phyloP scores from a whole-genome alignment of 2,113 vertebrate genomes.

The Chloebia gouldiae region DNA sequence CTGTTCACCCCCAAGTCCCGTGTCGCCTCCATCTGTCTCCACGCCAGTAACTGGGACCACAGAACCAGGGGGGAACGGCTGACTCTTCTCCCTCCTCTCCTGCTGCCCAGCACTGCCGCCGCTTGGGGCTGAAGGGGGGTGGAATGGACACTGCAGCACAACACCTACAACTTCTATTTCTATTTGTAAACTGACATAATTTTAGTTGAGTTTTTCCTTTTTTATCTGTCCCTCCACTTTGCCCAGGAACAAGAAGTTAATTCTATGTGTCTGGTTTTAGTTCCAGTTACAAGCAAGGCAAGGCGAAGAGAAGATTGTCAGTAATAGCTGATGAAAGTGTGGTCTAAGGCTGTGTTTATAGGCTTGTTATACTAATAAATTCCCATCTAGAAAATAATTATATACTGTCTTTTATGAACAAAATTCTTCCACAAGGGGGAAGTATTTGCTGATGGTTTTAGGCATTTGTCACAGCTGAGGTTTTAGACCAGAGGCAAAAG shows the following conservation, averaged over 20 bases:
- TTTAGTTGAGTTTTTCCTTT: background rate
- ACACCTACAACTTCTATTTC: background rate
- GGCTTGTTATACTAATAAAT: background rate
- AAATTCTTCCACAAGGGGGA: slow-evolving; percentile 20
- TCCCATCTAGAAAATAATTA: background rate
- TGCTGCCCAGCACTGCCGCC: too few relatives aligned
- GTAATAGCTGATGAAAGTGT: background rate
- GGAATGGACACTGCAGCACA: too few relatives aligned
- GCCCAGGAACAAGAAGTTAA: background rate
- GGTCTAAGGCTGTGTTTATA: background rate
- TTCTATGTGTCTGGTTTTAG: background rate
- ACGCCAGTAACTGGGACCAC: too few relatives aligned
- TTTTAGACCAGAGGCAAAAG: background rate
- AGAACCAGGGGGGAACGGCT: too few relatives aligned
- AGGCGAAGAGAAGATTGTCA: background rate
- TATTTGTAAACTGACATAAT: background rate
- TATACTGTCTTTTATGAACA: background rate
- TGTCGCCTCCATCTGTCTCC: too few relatives aligned
- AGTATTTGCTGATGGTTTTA: background rate
- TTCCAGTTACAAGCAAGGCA: background rate
- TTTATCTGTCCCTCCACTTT: background rate
- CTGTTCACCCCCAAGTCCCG: too few relatives aligned
- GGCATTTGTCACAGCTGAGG: background rate
- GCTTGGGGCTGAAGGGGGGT: too few relatives aligned
- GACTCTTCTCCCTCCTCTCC: too few relatives aligned